Conservation (phyloP, 2,113 vertebrate genomes). For the Thryonomys swinderianus region DNA sequence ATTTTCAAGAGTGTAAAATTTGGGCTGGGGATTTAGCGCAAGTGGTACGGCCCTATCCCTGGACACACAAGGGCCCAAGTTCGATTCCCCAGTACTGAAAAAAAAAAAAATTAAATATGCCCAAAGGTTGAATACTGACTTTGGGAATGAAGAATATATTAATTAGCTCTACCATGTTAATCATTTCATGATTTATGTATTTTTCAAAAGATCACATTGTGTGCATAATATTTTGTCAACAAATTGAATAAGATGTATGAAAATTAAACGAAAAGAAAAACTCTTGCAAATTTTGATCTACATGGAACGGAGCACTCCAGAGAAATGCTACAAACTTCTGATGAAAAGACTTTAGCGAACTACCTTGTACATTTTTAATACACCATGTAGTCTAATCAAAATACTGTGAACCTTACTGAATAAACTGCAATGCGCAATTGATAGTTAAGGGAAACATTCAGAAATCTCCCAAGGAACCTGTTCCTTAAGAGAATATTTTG, state of each 20-base stretch:
- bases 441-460: no score
- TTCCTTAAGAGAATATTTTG: not conserved
- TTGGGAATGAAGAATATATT: not conserved
- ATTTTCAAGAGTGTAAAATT: not conserved
- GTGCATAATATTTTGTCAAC: not conserved
- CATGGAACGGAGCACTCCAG: not conserved
- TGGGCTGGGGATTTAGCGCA: no score
- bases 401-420: not conserved
- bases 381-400: not conserved
- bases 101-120: no score
- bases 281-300: not conserved
- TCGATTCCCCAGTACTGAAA: no score
- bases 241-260: not conserved
- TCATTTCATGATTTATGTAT: not conserved
- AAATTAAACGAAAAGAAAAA: not conserved
- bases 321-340: not conserved
- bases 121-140: not conserved
- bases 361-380: not conserved
- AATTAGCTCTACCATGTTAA: not conserved
- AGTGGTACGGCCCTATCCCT: no score
- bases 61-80: no score
- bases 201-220: not conserved
- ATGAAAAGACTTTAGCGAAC: not conserved
- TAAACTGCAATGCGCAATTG: not conserved
- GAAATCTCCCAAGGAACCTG: not conserved